Conservation (phyloP, 2,888 invertebrate genomes). For the Caenorhabditis sp. region DNA sequence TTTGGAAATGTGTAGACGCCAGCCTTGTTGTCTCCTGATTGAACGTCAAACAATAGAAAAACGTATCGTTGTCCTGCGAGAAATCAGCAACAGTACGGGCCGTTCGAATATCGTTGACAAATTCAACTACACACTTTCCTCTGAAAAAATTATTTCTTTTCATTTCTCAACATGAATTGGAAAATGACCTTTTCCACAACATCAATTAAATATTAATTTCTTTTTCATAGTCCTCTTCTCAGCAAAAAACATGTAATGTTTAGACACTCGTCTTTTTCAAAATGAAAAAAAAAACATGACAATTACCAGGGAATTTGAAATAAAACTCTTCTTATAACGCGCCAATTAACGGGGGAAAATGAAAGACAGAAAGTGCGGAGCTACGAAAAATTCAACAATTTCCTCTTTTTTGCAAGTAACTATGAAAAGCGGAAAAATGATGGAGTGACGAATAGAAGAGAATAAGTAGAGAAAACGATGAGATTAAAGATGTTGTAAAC, state of each 20-base stretch:
- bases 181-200: not conserved
- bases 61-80: constrained; percentile 72
- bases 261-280: not conserved
- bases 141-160: constrained; percentile 66
- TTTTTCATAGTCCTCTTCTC: not conserved
- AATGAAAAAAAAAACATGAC: not conserved
- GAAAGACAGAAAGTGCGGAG: no score
- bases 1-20: constrained; percentile 76
- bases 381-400: not conserved
- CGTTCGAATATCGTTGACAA: constrained; percentile 74
- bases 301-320: not conserved
- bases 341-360: no score
- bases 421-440: not conserved
- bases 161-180: not conserved
- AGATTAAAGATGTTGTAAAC: not conserved
- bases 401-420: not conserved
- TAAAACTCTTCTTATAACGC: not conserved
- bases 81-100: constrained; percentile 72
- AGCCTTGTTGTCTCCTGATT: constrained; percentile 75
- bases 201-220: not conserved
- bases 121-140: constrained; percentile 75
- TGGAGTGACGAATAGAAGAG: not conserved
- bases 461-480: constrained; percentile 1
- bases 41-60: constrained; percentile 75
- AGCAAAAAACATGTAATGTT: not conserved